Evolutionary conservation across 2,888 invertebrate species (phyloP).

Genomic region (Drosophila diplacantha): DNA sequence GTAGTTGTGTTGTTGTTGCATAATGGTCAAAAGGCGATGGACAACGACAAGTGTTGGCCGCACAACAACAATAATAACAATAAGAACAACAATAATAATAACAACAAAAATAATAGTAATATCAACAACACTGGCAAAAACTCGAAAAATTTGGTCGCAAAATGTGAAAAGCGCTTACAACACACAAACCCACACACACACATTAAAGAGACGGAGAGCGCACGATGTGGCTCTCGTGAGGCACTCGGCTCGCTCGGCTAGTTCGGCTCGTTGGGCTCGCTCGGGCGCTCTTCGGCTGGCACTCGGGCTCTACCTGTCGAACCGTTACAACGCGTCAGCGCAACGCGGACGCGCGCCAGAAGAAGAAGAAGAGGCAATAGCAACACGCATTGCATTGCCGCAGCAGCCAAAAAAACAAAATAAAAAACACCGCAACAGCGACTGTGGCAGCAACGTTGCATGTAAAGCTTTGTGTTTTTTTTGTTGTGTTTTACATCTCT

Average conservation of each 20-base stretch:
- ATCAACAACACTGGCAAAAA: constrained; percentile 17
- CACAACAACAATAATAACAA: constrained; percentile 16
- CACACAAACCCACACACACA: not conserved
- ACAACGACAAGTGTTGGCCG: constrained; percentile 38
- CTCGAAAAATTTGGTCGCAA: constrained; percentile 14
- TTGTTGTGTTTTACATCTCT: constrained; percentile 13
- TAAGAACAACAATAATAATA: constrained; percentile 7
- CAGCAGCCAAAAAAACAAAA: constrained; percentile 26
- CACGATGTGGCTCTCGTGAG: not conserved
- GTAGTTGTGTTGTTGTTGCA: constrained; percentile 53
- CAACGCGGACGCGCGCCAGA: constrained; percentile 49
- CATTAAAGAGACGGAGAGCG: not conserved
- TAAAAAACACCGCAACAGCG: constrained; percentile 9
- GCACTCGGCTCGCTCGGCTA: not conserved
- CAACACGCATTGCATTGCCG: constrained; percentile 32
- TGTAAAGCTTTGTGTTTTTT: constrained; percentile 31
- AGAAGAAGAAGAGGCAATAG: constrained; percentile 9
- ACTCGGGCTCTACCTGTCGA: constrained; percentile 66
- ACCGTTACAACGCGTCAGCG: constrained; percentile 59
- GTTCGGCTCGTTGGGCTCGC: not conserved
- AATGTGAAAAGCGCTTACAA: constrained; percentile 52
- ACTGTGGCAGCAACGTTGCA: constrained; percentile 15
- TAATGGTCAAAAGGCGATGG: constrained; percentile 48
- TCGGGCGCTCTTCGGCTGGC: not conserved
- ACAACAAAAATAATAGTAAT: constrained; percentile 9